Evolutionary conservation across 1,140 invertebrate species (phyloP).

Genomic region (Bombus sibiricus): DNA sequence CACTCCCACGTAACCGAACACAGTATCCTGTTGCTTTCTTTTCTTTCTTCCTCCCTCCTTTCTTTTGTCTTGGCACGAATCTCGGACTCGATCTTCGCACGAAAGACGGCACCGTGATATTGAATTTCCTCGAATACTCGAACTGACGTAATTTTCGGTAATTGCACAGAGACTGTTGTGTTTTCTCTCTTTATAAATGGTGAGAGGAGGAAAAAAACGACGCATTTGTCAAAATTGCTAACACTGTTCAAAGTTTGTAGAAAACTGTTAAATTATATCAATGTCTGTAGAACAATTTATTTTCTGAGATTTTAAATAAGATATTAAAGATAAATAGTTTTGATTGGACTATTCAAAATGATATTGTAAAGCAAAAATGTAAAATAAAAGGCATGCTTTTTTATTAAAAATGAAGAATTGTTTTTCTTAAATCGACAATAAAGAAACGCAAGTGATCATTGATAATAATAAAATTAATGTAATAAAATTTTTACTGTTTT

Average conservation of each 20-base stretch:
- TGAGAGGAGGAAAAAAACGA: too few species aligned
- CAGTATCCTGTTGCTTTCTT: constrained; percentile 57
- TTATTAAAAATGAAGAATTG: neutral
- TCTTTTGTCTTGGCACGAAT: neutral
- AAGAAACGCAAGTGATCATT: too few species aligned
- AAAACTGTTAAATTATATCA: neutral
- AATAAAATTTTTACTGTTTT: neutral
- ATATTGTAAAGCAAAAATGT: neutral
- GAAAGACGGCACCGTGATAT: constrained; percentile 22
- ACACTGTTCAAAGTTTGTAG: neutral
- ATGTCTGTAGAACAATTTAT: neutral
- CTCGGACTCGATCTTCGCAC: constrained; percentile 22
- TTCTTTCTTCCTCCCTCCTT: neutral
- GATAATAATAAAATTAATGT: too few species aligned
- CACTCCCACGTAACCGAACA: constrained; percentile 48
- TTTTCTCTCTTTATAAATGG: neutral
- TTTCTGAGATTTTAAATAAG: neutral
- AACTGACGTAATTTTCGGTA: constrained; percentile 51
- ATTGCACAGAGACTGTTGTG: constrained; percentile 19
- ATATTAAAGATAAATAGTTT: neutral
- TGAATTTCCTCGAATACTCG: constrained; percentile 36
- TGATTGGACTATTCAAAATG: neutral
- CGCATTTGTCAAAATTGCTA: neutral
- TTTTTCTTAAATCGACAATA: neutral
- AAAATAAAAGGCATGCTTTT: neutral